Base-by-base conservation (phyloP, 2,113 vertebrate genomes). In the Salvelinus sp. region DNA sequence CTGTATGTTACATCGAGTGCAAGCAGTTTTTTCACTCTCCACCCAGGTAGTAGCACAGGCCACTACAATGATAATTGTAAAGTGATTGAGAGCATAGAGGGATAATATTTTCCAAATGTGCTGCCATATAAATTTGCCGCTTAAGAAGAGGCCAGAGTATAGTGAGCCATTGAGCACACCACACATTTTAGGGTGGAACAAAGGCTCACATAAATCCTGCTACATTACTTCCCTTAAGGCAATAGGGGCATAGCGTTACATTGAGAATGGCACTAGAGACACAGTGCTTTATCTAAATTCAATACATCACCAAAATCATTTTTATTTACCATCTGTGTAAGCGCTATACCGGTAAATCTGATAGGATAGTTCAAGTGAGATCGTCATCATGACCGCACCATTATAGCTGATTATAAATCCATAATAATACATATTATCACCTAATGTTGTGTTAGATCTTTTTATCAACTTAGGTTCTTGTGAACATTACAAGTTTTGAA, bases 101-200 rank as follows among this genome's bases (percentile, higher is more conserved):
- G 57, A 18, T 16, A 60, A 20, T 7, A 20, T 44, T 44, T 10
- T 44, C 38, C 38, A 7, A 44, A 44, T 44, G 48, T 18, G 13
- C 48, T 54, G 48, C 14, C 48, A 18, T 54, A 54, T 54, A 16
- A 63, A 23, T 7, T 23, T 22, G 7, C 10, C 23, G 33, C 70
- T 74, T 74, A 63, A 79, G 72, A 79, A 38, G 28, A 30, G 74
- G 69, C 58, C 33, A 9, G n/a, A 23, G 64, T 70, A 76, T 73
- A 62, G 66, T 54, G 62, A 67, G 63, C 71, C 79, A 79, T 76
- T 78, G 69, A 76, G 69, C 23, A 64, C 60, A 72, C 67, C 44
- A 20, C 66, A 66, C 82, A 82, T 81, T 82, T 84, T 71, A 70
- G 58, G 57, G 50, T 67, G 38, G 44, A 80, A 75, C 65, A 83